Evolutionary conservation across 2,113 vertebrate genomes (phyloP), one percentile per base, ranked within the genome.

Genomic region (Blennius ocellaris): DNA sequence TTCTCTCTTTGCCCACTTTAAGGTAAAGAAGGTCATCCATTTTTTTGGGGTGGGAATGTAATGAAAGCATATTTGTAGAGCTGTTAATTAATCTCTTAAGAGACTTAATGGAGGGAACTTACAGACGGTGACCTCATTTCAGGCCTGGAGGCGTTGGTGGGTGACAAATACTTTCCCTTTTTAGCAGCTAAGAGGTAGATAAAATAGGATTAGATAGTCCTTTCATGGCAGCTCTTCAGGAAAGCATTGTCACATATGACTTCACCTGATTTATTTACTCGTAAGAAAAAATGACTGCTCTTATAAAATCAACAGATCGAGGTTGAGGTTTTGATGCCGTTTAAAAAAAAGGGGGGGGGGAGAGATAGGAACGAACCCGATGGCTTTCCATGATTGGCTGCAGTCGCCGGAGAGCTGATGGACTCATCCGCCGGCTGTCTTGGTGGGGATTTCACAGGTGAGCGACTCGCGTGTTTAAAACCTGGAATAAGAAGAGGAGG

Each of bases 41-140:
- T 48, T 48, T 68, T 48, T 68, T 78, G 64, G 14, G 16, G 57
- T 41, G 59, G 48, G 55, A 82, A 79, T 81, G 75, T 83, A 82
- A 88, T 88, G 74, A 76, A 87, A 83, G 72, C 82, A 81, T 86
- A 86, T 89, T 87, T 90, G 85, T 76, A 65, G 69, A 83, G 80
- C 88, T 81, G 80, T 87, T 90, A 92, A 92, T 92, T 92, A 92
- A 91, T 90, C 91, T 91, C 84, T 90, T 87, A 91, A 89, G 87
- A 89, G 85, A 90, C 87, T 91, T 90, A 91, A 85, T 87, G 81
- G 76, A 86, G 77, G 75, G 82, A 85, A 92, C 90, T 92, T 93
- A 94, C 94, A 70, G 85, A 73, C 76, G 89, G 89, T 85, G 90
- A 92, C 82, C 83, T 90, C 66, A 77, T 90, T 92, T 91, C 87